phyloP scores from a whole-genome alignment of 2,888 invertebrate genomes.

The Metellina segmentata region DNA sequence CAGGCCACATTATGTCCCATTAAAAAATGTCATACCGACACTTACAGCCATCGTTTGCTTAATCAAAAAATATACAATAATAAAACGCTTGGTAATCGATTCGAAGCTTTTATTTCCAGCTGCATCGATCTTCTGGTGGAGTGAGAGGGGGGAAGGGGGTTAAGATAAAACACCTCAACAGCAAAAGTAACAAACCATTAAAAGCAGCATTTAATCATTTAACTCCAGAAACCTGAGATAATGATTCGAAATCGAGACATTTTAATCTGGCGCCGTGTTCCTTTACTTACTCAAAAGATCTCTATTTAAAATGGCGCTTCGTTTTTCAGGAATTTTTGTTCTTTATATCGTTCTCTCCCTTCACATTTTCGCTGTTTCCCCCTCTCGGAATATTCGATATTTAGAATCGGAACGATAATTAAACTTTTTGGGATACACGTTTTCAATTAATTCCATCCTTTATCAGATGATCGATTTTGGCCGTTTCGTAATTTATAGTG shows the following conservation, averaged over 20 bases:
- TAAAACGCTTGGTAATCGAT: constrained; percentile 29
- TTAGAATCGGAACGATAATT: constrained; percentile 52
- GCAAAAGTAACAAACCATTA: constrained; percentile 34
- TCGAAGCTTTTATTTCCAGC: neutral
- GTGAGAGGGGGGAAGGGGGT: no score
- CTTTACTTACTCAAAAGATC: constrained; percentile 20
- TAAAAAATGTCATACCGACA: constrained; percentile 3
- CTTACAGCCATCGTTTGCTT: neutral
- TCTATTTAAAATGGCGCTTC: constrained; percentile 17
- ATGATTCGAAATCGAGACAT: constrained; percentile 55
- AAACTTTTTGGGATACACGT: constrained; percentile 54
- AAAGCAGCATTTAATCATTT: constrained; percentile 29
- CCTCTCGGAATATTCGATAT: constrained; percentile 46
- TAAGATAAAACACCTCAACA: constrained; percentile 16
- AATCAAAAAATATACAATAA: neutral
- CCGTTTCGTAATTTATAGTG: constrained; percentile 5
- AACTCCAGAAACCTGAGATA: constrained; percentile 48
- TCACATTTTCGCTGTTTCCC: neutral
- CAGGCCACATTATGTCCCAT: neutral
- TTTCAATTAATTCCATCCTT: constrained; percentile 51
- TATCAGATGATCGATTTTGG: constrained; percentile 40
- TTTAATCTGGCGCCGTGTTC: constrained; percentile 38
- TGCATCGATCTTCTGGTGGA: neutral
- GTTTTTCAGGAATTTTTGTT: neutral
- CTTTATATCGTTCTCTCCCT: neutral